Evolutionary conservation across 2,888 invertebrate species (phyloP), one percentile per base, ranked within the genome.

Genomic region (Orthosia gracilis): DNA sequence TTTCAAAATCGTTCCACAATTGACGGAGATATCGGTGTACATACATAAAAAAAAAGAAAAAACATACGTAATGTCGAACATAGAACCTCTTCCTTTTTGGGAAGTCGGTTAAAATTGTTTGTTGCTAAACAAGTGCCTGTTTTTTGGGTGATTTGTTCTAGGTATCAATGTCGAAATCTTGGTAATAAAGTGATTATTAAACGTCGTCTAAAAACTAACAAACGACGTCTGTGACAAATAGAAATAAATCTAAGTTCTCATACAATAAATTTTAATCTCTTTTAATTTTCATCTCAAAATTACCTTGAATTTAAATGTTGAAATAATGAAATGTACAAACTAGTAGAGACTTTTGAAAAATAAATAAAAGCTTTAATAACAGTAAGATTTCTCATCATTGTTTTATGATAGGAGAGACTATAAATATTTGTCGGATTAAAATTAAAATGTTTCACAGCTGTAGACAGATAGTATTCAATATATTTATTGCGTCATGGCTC

Each of bases 401-500:
- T 49, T 17, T 26, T 68, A 23, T 63, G 17, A 57, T 65, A 50
- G 66, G n/a, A 40, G 26, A 45, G 23, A n/a, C 45, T 45, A 54
- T 40, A 45, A 66, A 52, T 47, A 63, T 50, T 54, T 23, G n/a
- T 57, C 31, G 23, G 12, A 52, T 45, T 61, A 54, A 69, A 71
- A 78, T 69, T 63, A 73, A 70, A 70, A 68, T 31, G 23, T 45
- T 50, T 50, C 61, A 62, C 74, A 74, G 70, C 50, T 79, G 58
- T 58, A 47, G 58, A 65, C 54, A 58, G 67, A 31, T 47, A 26
- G 40, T 67, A 54, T 71, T 74, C n/a, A 63, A 74, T 65, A 69
- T 82, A 75, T 69, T 75, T 63, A 67, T 75, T 75, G 66, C 71
- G 69, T 67, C 68, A 69, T 55, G 63, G 47, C 62, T 68, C 71